Percentiles rank a stretch among this genome's conserved stretches.
These are phyloP conservation scores for Microvelia longipes DNA, from an alignment of 1,140 invertebrate genomes.

Conservation along the genomic window DNA sequence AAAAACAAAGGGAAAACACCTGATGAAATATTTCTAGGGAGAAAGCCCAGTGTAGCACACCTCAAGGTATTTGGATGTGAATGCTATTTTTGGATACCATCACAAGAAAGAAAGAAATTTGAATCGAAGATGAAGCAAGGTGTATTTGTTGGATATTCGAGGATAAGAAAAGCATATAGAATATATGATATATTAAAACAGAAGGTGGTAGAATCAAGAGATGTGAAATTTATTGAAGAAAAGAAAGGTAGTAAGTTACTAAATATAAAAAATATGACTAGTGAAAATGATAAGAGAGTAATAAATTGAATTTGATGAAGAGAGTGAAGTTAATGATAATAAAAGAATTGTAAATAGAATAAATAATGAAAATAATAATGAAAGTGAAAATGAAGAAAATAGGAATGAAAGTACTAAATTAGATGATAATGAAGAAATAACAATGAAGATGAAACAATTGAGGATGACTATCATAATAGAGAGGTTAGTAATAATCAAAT, in stretches of 20 bases:
- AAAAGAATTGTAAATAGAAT: not conserved
- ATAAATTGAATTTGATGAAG: not conserved
- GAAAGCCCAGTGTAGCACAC: conserved; percentile 21
- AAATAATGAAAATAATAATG: too few relatives aligned
- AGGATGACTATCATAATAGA: not conserved
- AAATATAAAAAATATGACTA: not conserved
- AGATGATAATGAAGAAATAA: not conserved
- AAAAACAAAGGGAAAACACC: conserved; percentile 18
- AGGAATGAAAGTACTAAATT: too few relatives aligned
- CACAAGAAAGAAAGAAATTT: conserved; percentile 14
- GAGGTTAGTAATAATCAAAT: not conserved
- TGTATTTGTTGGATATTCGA: not conserved
- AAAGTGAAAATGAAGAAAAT: too few relatives aligned
- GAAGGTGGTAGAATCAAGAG: not conserved
- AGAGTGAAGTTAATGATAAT: not conserved
- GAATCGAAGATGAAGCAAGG: conserved; percentile 2
- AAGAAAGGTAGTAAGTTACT: not conserved
- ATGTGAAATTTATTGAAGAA: not conserved
- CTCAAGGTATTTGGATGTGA: conserved; percentile 26
- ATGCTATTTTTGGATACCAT: conserved; percentile 21
- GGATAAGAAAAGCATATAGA: not conserved
- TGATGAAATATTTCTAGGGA: conserved; percentile 24
- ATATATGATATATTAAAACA: not conserved
- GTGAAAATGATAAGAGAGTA: not conserved
- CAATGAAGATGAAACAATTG: not conserved